These are phyloP conservation scores for Athene noctua DNA, from an alignment of 2,113 vertebrate species.

Conservation along the genomic window DNA sequence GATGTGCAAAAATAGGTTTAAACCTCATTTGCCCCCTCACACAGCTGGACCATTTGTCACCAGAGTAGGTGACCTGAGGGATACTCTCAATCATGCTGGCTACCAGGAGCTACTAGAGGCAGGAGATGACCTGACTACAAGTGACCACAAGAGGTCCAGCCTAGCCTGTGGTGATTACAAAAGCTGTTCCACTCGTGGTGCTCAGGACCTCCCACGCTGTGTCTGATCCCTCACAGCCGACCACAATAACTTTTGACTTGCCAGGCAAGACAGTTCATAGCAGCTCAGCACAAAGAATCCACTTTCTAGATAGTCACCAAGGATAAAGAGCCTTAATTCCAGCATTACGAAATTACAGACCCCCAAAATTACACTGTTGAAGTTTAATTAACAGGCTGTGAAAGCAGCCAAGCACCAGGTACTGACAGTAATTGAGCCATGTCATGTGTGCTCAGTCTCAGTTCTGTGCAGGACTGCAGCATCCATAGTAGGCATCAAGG, in stretches of 20 bases:
- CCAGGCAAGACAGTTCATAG: not conserved
- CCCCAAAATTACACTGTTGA: not conserved
- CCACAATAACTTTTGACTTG: not conserved
- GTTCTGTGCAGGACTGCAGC: conserved; percentile 76
- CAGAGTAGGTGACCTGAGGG: not conserved
- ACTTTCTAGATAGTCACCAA: not conserved
- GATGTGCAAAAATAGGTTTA: not conserved
- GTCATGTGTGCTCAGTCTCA: conserved; percentile 72
- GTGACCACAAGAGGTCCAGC: not conserved
- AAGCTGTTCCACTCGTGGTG: not conserved
- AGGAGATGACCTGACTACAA: not conserved
- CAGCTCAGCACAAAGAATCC: not conserved
- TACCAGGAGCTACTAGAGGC: not conserved
- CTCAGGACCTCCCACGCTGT: not conserved
- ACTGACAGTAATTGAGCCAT: conserved; percentile 68
- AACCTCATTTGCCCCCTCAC: not conserved
- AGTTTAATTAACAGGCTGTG: not conserved
- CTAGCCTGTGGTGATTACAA: not conserved
- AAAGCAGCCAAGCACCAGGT: not conserved
- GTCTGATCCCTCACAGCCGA: not conserved
- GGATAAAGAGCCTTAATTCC: not conserved
- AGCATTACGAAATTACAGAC: not conserved
- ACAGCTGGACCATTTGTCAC: not conserved
- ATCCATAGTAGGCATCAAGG: conserved; percentile 72
- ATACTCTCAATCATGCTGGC: not conserved